phyloP scores from a whole-genome alignment of 2,797 vertebrate species.

The Micrastur ruficollis region DNA sequence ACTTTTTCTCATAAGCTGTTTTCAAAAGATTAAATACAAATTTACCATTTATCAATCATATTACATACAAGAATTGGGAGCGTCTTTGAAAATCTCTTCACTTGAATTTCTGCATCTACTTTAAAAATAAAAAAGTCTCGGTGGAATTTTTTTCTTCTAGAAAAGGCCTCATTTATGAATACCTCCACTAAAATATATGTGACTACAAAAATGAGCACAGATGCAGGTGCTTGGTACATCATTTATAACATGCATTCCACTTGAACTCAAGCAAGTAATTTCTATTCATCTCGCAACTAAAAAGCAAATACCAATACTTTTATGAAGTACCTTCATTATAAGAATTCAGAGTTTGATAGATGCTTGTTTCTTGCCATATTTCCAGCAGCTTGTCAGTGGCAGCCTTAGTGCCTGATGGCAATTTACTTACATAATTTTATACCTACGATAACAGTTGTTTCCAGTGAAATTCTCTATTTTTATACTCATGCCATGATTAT shows the following conservation, averaged over 20 bases:
- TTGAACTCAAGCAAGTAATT: neutral
- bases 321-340: neutral
- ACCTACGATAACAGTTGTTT: neutral
- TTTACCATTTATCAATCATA: neutral
- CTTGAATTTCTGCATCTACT: neutral
- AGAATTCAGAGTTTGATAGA: neutral
- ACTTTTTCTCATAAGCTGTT: neutral
- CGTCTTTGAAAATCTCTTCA: neutral
- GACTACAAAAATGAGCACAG: neutral
- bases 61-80: neutral
- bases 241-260: conserved; percentile 13
- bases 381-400: neutral
- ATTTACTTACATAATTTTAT: neutral
- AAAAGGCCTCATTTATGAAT: neutral
- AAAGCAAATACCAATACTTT: neutral
- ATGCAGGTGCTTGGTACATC: neutral
- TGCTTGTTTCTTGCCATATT: neutral
- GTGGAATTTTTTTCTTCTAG: neutral
- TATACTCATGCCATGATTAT: neutral
- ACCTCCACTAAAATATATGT: neutral
- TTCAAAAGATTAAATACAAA: conserved; percentile 13
- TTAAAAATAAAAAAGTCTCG: neutral
- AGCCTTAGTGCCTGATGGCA: neutral
- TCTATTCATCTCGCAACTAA: neutral
- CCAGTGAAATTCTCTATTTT: neutral